Evolutionary conservation across 2,888 invertebrate genomes (phyloP).

Genomic region (Abscondita cerata): DNA sequence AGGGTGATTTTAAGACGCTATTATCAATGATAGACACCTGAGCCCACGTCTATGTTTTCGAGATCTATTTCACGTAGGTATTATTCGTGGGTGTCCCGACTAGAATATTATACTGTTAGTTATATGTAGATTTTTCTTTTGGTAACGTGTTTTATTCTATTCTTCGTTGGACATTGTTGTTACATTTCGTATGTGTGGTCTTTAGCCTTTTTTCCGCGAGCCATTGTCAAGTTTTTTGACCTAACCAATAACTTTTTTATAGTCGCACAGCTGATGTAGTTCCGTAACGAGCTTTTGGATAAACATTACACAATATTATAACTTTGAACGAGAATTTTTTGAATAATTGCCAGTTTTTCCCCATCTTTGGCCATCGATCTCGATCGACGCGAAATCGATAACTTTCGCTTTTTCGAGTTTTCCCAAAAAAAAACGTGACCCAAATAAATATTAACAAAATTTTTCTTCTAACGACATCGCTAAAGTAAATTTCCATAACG

Average conservation of each 20-base stretch:
- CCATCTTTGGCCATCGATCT: neutral
- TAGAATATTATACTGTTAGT: slow-evolving; percentile 26
- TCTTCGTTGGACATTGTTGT: neutral
- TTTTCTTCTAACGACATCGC: too few species aligned
- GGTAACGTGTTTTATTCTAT: neutral
- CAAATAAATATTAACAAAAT: too few species aligned
- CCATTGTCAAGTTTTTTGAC: neutral
- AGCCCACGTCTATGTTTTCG: slow-evolving; percentile 54
- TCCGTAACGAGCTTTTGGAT: neutral
- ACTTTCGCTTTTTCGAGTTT: too few species aligned
- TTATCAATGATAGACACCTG: slow-evolving; percentile 51
- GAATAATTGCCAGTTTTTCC: neutral
- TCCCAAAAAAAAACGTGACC: too few species aligned
- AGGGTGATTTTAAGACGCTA: slow-evolving; percentile 46
- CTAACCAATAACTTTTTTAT: neutral
- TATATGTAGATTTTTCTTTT: slow-evolving; percentile 20
- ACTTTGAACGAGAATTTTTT: neutral
- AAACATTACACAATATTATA: slow-evolving; percentile 13
- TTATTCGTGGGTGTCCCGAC: slow-evolving; percentile 51
- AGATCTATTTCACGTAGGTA: slow-evolving; percentile 55
- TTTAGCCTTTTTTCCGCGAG: slow-evolving; percentile 4
- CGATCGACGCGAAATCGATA: too few species aligned
- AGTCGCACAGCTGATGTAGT: too few species aligned
- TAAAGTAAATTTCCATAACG: too few species aligned
- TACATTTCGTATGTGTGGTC: neutral